Evolutionary conservation across 2,797 vertebrate species (phyloP), one percentile per base, ranked within the genome.

Genomic region (Aeoliscus strigatus): DNA sequence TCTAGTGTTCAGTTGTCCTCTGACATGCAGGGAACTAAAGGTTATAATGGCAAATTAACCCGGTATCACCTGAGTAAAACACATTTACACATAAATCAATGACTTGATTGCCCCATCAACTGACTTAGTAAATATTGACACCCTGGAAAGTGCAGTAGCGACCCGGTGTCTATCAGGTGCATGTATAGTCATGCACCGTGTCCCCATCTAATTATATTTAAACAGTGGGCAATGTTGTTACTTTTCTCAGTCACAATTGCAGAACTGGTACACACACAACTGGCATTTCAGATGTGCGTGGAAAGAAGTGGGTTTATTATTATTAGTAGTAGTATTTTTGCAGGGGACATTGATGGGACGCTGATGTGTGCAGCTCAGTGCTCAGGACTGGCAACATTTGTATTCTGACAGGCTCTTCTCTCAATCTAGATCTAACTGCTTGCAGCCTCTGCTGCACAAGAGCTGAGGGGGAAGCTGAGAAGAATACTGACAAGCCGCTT

Each of bases 401-500:
- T 84, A 84, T 87, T 84, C 85, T 67, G 77, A 71, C 55, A 56
- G 67, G 59, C 65, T 79, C 73, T 71, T 74, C 71, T 79, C 78
- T 80, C 82, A 78, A 84, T 83, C 83, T 82, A 61, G 73, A 84
- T 82, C 75, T 82, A 77, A 79, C 76, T 79, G 84, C 81, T 76
- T 80, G 77, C 67, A 82, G 84, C 73, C 66, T 67, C 66, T 70
- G 82, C 78, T 81, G 82, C 83, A 83, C 66, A 76, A 79, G 73
- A 81, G 78, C 83, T 80, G 56, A 58, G 74, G 76, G 49, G 62
- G 65, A 49, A 82, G 78, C 79, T 84, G 85, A 86, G 80, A 67
- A 80, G 85, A 84, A 87, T 87, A 84, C 75, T 82, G 77, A 84
- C 70, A 73, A 79, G 74, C 54, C 51, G 62, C 45, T 27, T 60